These are phyloP conservation scores for Rhabdomys pumilio DNA, from an alignment of 2,797 vertebrate genomes.

Conservation along the genomic window DNA sequence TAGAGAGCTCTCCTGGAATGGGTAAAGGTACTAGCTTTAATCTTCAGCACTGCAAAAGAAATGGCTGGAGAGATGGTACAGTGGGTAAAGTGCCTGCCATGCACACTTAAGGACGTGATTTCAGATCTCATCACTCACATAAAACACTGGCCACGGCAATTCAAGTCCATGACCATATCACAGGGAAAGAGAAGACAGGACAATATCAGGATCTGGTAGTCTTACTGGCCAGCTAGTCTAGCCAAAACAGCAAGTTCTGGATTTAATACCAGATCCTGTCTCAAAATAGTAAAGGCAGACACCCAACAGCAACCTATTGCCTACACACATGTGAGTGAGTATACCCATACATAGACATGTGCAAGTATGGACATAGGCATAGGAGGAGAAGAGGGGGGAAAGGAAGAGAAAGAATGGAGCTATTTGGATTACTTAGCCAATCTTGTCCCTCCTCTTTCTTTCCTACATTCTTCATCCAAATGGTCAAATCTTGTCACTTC, in stretches of 20 bases:
- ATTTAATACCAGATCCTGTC: neutral
- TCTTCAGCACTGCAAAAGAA: neutral
- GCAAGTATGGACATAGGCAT: neutral
- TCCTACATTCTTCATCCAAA: neutral
- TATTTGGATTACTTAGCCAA: neutral
- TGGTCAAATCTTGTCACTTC: neutral
- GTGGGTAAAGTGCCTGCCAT: neutral
- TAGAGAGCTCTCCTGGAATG: neutral
- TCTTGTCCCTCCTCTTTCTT: neutral
- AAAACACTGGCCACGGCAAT: neutral
- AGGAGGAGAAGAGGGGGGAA: neutral
- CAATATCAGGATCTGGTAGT: neutral
- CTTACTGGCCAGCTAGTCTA: neutral
- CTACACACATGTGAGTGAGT: neutral
- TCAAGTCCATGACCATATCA: neutral
- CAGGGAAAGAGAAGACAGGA: neutral
- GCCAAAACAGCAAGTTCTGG: neutral
- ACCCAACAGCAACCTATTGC: neutral
- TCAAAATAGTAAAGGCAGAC: neutral
- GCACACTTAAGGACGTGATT: neutral
- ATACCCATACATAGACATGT: neutral
- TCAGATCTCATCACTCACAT: neutral
- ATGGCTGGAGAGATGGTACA: neutral
- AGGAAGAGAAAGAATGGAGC: neutral
- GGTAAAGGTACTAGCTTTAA: neutral